Base-by-base conservation (phyloP, 2,797 vertebrate genomes). In the Menidia menidia region DNA sequence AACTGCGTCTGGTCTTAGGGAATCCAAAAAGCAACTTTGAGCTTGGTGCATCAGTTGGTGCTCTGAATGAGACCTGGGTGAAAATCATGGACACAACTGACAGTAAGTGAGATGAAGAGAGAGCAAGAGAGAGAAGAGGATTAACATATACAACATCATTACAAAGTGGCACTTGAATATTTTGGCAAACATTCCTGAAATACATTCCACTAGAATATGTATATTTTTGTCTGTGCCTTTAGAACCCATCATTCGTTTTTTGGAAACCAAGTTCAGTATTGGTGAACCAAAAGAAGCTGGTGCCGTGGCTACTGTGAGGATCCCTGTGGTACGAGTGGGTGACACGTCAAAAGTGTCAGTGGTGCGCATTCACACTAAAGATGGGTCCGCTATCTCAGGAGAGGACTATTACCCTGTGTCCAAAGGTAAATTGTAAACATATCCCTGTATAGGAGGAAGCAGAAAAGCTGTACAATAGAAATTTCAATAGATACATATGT, bases 391-490 rank as follows among this genome's bases (percentile, higher is more conserved):
- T 5, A 79, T 93, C 61, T 98, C 97, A 0, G 97, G 97, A 82
- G 96, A 96, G 83, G 97, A 99, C 89, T 99, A 98, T 86, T 91
- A 96, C 63, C 97, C 97, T 0, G 82, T 98, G 71, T 98, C 97
- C 25, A 94, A 96, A 95, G 96, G 97, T 98, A 91, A 82, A 7
- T 13, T 14, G 48, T 0, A 16, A 48, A 45, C 33, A 9, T 6
- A 14, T 44, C 30, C 1, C 73, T 16, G 16, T 33, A 25, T 43
- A 33, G 12, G 45, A n/a, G 48, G 35, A 35, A 30, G 52, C 43
- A 64, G 14, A 19, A 5, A 16, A 30, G 10, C 16, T 51, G 13
- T 35, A 18, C 16, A 43, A 13, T 7, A 9, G 32, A 60, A 2
- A 2, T n/a, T 47, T n/a, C 8, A 47, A 6, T 39, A 39, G 35